phyloP scores from a whole-genome alignment of 53 echinoderm and acorn worm species.

The Zoroaster sp. region DNA sequence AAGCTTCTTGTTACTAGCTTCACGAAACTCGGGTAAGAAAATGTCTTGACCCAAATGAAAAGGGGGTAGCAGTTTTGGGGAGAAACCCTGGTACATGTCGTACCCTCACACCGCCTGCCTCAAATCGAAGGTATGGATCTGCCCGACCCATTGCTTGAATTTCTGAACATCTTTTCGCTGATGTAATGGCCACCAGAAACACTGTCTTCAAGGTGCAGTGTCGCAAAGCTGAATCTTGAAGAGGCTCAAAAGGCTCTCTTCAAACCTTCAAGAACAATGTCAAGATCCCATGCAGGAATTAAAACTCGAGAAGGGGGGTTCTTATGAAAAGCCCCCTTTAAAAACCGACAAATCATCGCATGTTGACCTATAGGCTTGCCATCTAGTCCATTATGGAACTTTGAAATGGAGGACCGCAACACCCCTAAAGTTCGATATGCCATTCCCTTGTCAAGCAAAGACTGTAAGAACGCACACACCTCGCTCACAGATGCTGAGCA shows the following conservation, averaged over 20 bases:
- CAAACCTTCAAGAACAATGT: background rate
- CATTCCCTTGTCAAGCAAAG: background rate
- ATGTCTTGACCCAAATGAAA: background rate
- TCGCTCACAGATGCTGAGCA: slow-evolving; percentile 6
- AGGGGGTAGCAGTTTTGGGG: slow-evolving; percentile 1
- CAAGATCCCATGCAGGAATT: background rate
- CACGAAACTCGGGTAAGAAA: background rate
- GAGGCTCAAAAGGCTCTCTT: background rate
- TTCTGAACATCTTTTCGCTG: slow-evolving; percentile 15
- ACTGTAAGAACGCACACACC: slow-evolving; percentile 7
- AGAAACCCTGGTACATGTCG: background rate
- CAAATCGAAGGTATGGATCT: slow-evolving; percentile 1
- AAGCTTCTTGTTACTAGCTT: background rate
- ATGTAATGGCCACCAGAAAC: background rate
- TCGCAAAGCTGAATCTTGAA: background rate
- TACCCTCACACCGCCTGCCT: slow-evolving; percentile 1
- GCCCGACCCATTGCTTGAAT: background rate
- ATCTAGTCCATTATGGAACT: background rate
- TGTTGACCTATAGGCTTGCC: background rate
- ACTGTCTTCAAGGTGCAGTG: background rate
- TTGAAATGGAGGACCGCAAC: background rate
- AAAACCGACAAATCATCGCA: background rate
- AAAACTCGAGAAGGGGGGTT: slow-evolving; percentile 12
- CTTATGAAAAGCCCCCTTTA: slow-evolving; percentile 1
- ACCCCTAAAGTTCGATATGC: slow-evolving; percentile 4